These are phyloP conservation scores for Aplysina aerophoba DNA, from an alignment of 37 sponge, comb jelly and placozoan genomes.

Conservation along the genomic window DNA sequence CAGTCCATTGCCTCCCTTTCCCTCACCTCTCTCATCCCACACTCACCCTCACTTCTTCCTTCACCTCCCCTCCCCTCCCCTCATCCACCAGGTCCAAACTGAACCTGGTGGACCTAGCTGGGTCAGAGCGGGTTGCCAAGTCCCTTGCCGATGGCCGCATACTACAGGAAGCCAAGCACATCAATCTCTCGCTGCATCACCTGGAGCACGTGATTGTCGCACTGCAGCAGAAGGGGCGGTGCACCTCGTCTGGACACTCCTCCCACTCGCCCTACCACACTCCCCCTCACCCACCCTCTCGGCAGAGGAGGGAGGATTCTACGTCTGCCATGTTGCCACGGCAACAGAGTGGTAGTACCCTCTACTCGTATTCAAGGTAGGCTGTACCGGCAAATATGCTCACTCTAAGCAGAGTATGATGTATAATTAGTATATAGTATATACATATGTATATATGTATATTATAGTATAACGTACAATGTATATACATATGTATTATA, in stretches of 20 bases:
- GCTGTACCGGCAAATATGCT: background rate
- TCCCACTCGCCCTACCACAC: conserved; percentile 6
- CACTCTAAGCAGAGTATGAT: background rate
- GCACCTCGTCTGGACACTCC: background rate
- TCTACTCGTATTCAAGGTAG: conserved; percentile 22
- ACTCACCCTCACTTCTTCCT: no score
- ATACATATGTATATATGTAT: no score
- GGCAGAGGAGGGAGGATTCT: background rate
- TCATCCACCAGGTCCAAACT: conserved; percentile 75
- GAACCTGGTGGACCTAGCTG: conserved; percentile 90
- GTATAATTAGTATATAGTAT: no score
- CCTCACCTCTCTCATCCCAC: no score
- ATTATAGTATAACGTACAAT: no score
- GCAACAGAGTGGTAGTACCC: conserved; percentile 6
- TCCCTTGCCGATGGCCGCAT: conserved; percentile 71
- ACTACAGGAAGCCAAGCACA: conserved; percentile 85
- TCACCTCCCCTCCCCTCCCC: background rate
- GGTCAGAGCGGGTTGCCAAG: conserved; percentile 90
- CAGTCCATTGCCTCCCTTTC: no score
- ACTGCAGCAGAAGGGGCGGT: conserved; percentile 61
- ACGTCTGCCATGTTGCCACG: background rate
- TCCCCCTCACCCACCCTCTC: background rate
- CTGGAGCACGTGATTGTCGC: conserved; percentile 89
- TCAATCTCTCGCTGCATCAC: conserved; percentile 90
- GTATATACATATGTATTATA: no score